Conservation (phyloP, 2,888 invertebrate species). For the Axea sp. region DNA sequence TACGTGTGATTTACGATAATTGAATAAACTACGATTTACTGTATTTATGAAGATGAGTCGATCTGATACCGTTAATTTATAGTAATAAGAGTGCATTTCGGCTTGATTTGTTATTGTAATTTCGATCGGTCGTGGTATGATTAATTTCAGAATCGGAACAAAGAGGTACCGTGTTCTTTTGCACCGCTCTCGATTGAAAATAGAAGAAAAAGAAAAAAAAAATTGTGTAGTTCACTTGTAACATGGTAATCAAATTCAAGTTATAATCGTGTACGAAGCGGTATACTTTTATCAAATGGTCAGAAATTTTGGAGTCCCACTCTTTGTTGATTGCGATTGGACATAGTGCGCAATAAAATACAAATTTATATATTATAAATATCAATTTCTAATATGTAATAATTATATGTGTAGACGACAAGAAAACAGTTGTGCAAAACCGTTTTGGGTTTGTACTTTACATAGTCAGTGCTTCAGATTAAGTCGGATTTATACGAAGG, state of each 20-base stretch:
- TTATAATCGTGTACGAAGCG: conserved; percentile 26
- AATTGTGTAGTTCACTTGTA: conserved; percentile 36
- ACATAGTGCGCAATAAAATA: conserved; percentile 27
- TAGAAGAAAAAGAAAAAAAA: too few relatives aligned
- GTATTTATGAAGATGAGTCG: conserved; percentile 55
- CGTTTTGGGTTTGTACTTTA: conserved; percentile 18
- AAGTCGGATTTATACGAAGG: conserved; percentile 23
- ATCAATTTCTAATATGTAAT: conserved; percentile 48
- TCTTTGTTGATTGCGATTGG: conserved; percentile 10
- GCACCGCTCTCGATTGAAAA: conserved; percentile 22
- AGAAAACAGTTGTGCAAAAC: conserved; percentile 25
- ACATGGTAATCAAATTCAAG: conserved; percentile 21
- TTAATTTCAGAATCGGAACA: background rate
- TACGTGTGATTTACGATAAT: conserved; percentile 56
- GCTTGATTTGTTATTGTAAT: conserved; percentile 48
- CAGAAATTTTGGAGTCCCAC: conserved; percentile 7
- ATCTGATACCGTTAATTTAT: conserved; percentile 52
- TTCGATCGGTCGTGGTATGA: conserved; percentile 22
- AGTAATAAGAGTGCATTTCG: conserved; percentile 42
- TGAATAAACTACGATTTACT: conserved; percentile 42
- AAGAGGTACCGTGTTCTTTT: background rate
- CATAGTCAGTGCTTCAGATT: conserved; percentile 54
- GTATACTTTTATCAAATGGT: conserved; percentile 26
- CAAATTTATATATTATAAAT: conserved; percentile 43
- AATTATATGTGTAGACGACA: conserved; percentile 53